Evolutionary conservation across 2,888 invertebrate species (phyloP).

Genomic region (Nephrotoma flavescens): DNA sequence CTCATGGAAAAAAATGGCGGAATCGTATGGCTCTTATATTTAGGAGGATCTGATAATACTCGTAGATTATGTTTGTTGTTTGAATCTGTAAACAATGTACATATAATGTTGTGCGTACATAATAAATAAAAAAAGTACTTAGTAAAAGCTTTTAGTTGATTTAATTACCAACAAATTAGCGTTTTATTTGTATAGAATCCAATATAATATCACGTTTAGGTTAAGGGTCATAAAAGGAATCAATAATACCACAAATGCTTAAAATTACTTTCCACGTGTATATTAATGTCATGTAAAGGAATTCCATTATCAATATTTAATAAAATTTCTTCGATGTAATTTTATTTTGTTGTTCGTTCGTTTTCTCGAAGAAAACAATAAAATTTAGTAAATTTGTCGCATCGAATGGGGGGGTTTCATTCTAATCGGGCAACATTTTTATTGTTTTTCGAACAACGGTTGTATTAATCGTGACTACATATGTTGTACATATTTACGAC

Average conservation of each 20-base stretch:
- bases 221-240: too few species aligned
- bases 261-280: neutral
- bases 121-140: too few species aligned
- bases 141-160: too few species aligned
- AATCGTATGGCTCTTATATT: too few species aligned
- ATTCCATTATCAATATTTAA: neutral
- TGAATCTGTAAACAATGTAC: too few species aligned
- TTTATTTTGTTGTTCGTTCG: neutral
- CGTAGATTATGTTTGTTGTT: too few species aligned
- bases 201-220: too few species aligned
- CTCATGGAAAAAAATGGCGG: too few species aligned
- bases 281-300: neutral
- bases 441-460: neutral
- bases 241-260: neutral
- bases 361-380: neutral
- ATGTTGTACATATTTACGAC: neutral
- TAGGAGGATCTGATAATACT: too few species aligned
- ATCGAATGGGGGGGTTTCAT: neutral
- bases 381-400: neutral
- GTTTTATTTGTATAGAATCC: too few species aligned
- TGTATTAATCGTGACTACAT: neutral
- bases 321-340: neutral
- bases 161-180: too few species aligned
- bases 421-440: neutral
- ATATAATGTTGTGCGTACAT: too few species aligned